A percentile compares a stretch with the other conserved stretches of the same genome.
These are phyloP conservation scores for Danio choprae DNA, from an alignment of 2,797 vertebrate genomes.

Conservation along the genomic window DNA sequence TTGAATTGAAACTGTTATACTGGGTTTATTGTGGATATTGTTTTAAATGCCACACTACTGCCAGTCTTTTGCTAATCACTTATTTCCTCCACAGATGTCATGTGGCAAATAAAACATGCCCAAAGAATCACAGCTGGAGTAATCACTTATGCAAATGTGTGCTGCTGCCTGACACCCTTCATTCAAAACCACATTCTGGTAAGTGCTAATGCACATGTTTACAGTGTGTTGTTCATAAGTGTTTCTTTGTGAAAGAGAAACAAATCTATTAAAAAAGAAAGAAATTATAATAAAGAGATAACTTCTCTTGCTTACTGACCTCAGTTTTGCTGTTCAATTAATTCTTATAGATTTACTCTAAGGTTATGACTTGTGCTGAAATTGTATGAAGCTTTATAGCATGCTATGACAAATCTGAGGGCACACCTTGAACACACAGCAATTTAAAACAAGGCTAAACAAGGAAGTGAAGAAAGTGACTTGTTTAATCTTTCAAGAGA, in stretches of 20 bases:
- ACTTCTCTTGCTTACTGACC: neutral
- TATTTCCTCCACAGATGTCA: conserved; percentile 77
- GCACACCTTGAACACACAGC: too few relatives aligned
- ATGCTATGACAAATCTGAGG: neutral
- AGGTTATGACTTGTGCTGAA: neutral
- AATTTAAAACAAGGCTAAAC: too few relatives aligned
- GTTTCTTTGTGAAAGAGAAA: neutral
- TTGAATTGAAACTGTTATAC: neutral
- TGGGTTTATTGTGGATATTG: neutral
- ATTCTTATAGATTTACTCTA: too few relatives aligned
- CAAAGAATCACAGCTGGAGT: conserved; percentile 83
- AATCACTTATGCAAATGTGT: conserved; percentile 85
- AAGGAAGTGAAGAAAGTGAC: too few relatives aligned
- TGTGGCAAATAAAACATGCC: conserved; percentile 84
- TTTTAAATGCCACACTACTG: conserved; percentile 21
- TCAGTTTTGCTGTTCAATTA: neutral
- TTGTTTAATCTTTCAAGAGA: too few relatives aligned
- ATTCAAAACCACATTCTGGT: conserved; percentile 80
- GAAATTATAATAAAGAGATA: neutral
- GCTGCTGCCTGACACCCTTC: conserved; percentile 76
- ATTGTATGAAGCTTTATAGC: neutral
- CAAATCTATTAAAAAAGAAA: neutral
- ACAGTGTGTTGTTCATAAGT: neutral
- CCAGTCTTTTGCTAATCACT: conserved; percentile 51
- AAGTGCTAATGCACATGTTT: conserved; percentile 59